Percentiles rank a stretch among this genome's conserved stretches.
Evolutionary conservation across 2,888 invertebrate species (phyloP).

Genomic region (Diarsia rubi): DNA sequence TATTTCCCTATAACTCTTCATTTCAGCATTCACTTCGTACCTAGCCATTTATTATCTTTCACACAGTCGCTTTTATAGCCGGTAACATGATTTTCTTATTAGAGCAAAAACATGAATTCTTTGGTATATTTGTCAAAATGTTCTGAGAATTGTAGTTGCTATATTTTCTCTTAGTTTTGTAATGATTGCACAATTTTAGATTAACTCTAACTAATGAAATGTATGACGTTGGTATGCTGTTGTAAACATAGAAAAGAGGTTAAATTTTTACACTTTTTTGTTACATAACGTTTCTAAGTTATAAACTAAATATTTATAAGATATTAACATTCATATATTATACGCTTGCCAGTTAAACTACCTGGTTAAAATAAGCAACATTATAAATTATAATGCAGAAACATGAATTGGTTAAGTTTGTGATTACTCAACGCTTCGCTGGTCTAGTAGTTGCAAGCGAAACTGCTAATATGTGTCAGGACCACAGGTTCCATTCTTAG

Average conservation of each 20-base stretch:
- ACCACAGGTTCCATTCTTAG: background rate
- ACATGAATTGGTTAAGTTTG: background rate
- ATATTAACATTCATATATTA: conserved; percentile 27
- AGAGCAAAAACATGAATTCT: background rate
- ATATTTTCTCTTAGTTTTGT: conserved; percentile 2
- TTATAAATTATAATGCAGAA: conserved; percentile 23
- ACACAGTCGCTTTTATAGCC: no score
- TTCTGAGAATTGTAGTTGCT: background rate
- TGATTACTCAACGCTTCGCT: conserved; percentile 7
- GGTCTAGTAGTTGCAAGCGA: background rate
- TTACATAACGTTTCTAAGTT: conserved; percentile 24
- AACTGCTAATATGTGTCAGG: background rate
- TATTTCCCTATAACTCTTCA: no score
- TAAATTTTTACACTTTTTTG: conserved; percentile 13
- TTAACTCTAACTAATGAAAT: conserved; percentile 1
- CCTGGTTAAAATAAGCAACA: conserved; percentile 15
- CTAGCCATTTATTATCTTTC: no score
- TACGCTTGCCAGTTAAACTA: conserved; percentile 1
- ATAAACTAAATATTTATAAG: conserved; percentile 39
- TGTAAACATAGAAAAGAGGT: conserved; percentile 26
- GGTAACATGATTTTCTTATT: no score
- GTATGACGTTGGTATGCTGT: background rate
- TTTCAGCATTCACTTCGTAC: no score
- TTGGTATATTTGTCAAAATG: background rate
- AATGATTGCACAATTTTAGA: background rate